Evolutionary conservation across 2,797 vertebrate species (phyloP).

Genomic region (Chelon labrosus): DNA sequence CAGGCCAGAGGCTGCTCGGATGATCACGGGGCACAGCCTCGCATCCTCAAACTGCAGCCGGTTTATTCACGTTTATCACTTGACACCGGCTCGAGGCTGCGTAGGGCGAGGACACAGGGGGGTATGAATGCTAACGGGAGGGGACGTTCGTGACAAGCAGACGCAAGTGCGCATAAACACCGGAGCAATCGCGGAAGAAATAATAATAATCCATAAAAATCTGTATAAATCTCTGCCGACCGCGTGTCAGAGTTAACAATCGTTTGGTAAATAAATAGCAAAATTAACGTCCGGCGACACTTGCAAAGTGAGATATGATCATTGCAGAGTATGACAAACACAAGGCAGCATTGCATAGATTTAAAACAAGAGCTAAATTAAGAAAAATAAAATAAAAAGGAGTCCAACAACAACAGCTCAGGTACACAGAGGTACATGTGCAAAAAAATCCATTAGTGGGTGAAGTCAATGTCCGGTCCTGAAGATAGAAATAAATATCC

Average conservation of each 20-base stretch:
- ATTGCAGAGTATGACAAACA: not conserved
- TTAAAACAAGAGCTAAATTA: constrained; percentile 18
- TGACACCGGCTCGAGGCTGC: constrained; percentile 50
- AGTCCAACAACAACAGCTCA: constrained; percentile 34
- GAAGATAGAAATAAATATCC: no score
- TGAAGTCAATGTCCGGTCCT: not conserved
- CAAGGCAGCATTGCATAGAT: constrained; percentile 72
- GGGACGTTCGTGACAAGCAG: constrained; percentile 22
- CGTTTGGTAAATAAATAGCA: constrained; percentile 56
- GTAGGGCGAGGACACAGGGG: constrained; percentile 30
- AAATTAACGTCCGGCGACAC: constrained; percentile 4
- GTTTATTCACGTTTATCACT: constrained; percentile 60
- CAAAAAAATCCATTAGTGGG: constrained; percentile 14
- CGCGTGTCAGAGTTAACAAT: constrained; percentile 7
- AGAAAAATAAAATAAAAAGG: not conserved
- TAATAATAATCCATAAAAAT: constrained; percentile 33
- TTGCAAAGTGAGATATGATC: constrained; percentile 10
- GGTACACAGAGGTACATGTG: not conserved
- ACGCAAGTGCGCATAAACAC: not conserved
- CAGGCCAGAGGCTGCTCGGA: constrained; percentile 16
- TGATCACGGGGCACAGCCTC: constrained; percentile 13
- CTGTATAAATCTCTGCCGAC: constrained; percentile 21
- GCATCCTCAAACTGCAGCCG: constrained; percentile 41
- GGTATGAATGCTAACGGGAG: constrained; percentile 31
- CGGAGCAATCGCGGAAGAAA: constrained; percentile 6